Evolutionary conservation across 2,113 vertebrate species (phyloP).

Genomic region (Macheiramphus alcinus): DNA sequence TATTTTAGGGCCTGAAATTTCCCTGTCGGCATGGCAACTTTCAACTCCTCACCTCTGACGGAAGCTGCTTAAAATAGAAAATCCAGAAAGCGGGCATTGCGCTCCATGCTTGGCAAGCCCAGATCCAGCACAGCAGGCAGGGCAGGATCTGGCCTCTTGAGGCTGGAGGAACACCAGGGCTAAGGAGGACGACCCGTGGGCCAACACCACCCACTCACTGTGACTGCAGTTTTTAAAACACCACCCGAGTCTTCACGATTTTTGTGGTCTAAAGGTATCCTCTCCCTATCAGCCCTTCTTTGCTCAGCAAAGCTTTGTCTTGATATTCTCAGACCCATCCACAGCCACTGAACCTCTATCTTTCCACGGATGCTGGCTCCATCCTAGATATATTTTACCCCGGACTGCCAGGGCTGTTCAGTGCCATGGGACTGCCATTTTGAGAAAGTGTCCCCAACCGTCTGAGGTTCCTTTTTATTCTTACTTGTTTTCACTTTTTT

Average conservation of each 20-base stretch:
- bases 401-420: neutral
- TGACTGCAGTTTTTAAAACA: neutral
- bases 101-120: neutral
- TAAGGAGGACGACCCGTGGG: neutral
- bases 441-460: neutral
- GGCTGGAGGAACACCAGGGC: neutral
- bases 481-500: neutral
- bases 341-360: neutral
- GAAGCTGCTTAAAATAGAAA: conserved; percentile 47
- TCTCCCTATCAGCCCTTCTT: neutral
- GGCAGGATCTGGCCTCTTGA: neutral
- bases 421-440: neutral
- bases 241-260: neutral
- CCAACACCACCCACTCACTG: neutral
- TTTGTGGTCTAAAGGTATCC: neutral
- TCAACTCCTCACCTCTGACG: conserved; percentile 60
- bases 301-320: neutral
- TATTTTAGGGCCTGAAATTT: conserved; percentile 76
- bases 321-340: neutral
- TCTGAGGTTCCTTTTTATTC: neutral
- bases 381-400: neutral
- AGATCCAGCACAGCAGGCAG: neutral
- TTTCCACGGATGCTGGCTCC: neutral
- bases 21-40: conserved; percentile 75
- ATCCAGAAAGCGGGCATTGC: neutral